These are phyloP conservation scores for Gymnarchus niloticus DNA, from an alignment of 2,113 vertebrate genomes.

Conservation along the genomic window DNA sequence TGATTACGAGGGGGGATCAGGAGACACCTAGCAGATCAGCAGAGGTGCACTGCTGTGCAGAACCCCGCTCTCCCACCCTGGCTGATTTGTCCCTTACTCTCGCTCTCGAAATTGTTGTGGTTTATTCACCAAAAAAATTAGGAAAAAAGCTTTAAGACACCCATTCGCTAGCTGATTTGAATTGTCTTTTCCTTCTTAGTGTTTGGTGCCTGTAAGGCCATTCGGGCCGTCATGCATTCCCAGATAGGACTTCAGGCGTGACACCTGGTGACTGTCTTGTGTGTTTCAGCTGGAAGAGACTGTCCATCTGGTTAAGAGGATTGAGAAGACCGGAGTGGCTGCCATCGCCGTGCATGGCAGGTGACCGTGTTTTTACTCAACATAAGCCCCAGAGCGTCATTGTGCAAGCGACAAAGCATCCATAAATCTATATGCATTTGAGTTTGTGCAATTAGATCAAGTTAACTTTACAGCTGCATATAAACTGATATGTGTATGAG, in stretches of 20 bases:
- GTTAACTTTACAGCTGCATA: neutral
- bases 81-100: neutral
- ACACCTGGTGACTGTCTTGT: neutral
- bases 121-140: neutral
- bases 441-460: neutral
- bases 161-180: neutral
- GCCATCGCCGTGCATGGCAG: conserved; percentile 92
- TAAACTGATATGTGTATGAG: too few species aligned
- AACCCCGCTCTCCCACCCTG: neutral
- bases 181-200: neutral
- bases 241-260: neutral
- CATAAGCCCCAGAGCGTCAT: neutral
- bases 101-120: neutral
- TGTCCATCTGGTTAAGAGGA: conserved; percentile 74
- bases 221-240: neutral
- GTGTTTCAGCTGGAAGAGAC: conserved; percentile 79
- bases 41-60: neutral
- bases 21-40: neutral
- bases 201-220: neutral
- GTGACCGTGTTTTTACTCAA: conserved; percentile 51
- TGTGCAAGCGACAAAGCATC: neutral
- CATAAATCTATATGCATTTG: neutral
- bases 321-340: conserved; percentile 83
- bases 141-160: neutral
- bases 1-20: neutral